phyloP scores from a whole-genome alignment of 2,797 vertebrate genomes.

The Sphaeramia orbicularis region DNA sequence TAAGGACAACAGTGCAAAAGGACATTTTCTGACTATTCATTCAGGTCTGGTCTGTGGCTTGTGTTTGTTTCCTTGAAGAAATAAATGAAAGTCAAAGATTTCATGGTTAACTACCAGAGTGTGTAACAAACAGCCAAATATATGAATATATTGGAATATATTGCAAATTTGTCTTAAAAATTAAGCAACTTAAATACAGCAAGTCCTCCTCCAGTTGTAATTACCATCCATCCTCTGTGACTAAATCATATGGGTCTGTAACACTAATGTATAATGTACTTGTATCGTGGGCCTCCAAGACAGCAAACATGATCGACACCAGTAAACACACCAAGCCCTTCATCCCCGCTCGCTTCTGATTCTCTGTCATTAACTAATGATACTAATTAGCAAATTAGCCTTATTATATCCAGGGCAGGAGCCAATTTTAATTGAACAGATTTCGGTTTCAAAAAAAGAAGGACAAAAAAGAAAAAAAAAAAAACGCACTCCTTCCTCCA shows the following conservation, averaged over 20 bases:
- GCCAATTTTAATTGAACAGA: slow-evolving; percentile 82
- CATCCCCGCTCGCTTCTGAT: slow-evolving; percentile 64
- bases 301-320: slow-evolving; percentile 68
- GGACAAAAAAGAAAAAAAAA: slow-evolving; percentile 56
- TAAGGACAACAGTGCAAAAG: slow-evolving; percentile 18
- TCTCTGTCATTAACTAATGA: slow-evolving; percentile 75
- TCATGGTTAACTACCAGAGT: too few relatives aligned
- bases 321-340: slow-evolving; percentile 59
- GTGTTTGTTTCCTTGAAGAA: not conserved
- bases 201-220: slow-evolving; percentile 33
- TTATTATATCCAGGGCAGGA: slow-evolving; percentile 84
- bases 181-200: not conserved
- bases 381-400: slow-evolving; percentile 82
- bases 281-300: slow-evolving; percentile 60
- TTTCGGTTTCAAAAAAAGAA: slow-evolving; percentile 70
- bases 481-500: slow-evolving; percentile 63
- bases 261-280: slow-evolving; percentile 49
- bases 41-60: not conserved
- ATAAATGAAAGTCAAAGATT: not conserved
- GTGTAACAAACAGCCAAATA: not conserved
- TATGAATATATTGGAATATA: too few relatives aligned
- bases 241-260: slow-evolving; percentile 25
- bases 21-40: not conserved
- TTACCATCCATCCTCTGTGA: slow-evolving; percentile 36
- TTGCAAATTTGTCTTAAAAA: slow-evolving; percentile 5